Percentiles rank a stretch among this genome's conserved stretches.
Evolutionary conservation across 2,888 invertebrate genomes (phyloP).

Genomic region (Pseudeuparius sepicola): DNA sequence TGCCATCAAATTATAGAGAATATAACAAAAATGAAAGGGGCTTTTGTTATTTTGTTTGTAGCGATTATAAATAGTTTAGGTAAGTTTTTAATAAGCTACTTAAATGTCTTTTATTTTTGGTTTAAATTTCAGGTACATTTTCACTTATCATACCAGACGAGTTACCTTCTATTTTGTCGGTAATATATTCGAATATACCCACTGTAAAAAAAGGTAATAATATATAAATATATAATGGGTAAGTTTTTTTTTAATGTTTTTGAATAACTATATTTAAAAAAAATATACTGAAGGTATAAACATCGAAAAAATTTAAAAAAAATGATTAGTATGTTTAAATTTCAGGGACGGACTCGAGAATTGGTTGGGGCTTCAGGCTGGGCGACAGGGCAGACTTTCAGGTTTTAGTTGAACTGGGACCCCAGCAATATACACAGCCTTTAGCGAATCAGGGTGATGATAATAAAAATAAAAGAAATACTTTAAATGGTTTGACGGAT

Average conservation of each 20-base stretch:
- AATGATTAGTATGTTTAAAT: neutral
- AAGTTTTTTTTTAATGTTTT: neutral
- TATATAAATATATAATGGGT: conserved; percentile 1
- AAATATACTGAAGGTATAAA: neutral
- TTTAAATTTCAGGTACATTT: conserved; percentile 45
- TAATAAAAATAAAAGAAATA: conserved; percentile 40
- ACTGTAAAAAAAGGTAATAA: conserved; percentile 70
- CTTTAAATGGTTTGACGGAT: conserved; percentile 33
- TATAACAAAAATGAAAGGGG: conserved; percentile 16
- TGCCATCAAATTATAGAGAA: too few relatives aligned
- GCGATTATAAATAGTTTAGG: too few relatives aligned
- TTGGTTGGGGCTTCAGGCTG: conserved; percentile 70
- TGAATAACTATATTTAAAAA: neutral
- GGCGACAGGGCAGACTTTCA: conserved; percentile 78
- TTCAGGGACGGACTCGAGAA: conserved; percentile 73
- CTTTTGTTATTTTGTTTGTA: conserved; percentile 5
- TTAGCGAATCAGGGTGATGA: conserved; percentile 43
- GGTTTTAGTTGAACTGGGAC: conserved; percentile 64
- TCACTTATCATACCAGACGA: conserved; percentile 70
- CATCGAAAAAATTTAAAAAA: neutral
- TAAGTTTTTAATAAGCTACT: too few relatives aligned
- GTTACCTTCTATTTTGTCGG: conserved; percentile 64
- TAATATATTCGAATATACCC: conserved; percentile 76
- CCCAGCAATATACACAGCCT: conserved; percentile 63
- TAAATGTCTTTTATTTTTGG: too few relatives aligned